These are phyloP conservation scores for Acanthiza pusilla DNA, from an alignment of 2,797 vertebrate genomes.

Conservation along the genomic window DNA sequence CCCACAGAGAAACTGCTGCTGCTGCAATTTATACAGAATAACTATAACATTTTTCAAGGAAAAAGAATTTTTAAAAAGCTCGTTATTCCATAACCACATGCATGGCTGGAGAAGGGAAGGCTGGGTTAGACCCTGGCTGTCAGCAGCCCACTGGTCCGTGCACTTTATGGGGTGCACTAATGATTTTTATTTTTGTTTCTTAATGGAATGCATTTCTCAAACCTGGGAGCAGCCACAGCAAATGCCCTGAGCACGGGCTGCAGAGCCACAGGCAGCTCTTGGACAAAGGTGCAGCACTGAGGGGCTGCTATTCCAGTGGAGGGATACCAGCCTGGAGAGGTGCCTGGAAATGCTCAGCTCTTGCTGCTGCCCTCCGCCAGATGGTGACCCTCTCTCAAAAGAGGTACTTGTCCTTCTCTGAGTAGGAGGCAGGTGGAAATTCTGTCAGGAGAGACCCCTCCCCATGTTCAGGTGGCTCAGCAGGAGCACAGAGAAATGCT, in stretches of 20 bases:
- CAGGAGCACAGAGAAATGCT: neutral
- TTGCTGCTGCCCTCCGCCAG: neutral
- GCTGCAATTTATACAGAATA: neutral
- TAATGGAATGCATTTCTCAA: neutral
- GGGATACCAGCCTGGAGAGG: neutral
- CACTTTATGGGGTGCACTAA: neutral
- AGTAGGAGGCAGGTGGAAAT: neutral
- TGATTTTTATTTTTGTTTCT: neutral
- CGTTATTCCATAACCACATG: neutral
- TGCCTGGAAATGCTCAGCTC: rapidly evolving
- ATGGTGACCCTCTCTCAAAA: neutral
- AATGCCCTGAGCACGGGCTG: neutral
- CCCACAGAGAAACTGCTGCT: neutral
- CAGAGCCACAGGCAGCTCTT: neutral
- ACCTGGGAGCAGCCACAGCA: neutral
- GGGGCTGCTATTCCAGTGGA: no score
- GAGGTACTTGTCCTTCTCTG: neutral
- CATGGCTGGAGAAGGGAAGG: neutral
- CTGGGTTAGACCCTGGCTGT: neutral
- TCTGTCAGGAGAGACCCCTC: neutral
- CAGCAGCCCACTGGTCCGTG: neutral
- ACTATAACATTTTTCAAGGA: neutral
- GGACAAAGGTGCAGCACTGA: neutral
- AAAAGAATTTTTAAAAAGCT: neutral
- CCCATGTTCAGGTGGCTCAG: neutral